Evolutionary conservation across 92 coral and sea anemone species (phyloP), one percentile per base, ranked within the genome.

Genomic region (Chrysogorgia sp.): DNA sequence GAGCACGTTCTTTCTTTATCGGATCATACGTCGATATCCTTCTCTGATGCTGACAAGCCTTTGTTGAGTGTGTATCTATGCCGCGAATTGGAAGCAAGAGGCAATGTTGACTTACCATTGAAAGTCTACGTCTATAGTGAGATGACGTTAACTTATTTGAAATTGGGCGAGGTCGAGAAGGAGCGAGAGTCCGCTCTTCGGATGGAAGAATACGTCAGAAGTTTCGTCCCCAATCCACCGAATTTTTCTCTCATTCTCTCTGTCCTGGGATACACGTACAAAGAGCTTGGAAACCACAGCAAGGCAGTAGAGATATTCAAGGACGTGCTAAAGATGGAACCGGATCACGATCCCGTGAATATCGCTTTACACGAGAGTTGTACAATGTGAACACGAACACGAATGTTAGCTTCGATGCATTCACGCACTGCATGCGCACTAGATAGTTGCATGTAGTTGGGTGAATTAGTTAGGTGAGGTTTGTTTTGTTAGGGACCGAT

Each of bases 31-130:
- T 17, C n/a, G 30, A 49, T 69, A 17, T 69, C 60, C 1, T 47
- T 69, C 20, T 21, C 24, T 13, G 41, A 26, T 26, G 59, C 7
- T 24, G 76, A 69, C 76, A 69, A 69, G 25, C 76, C 76, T 55
- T 26, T 69, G n/a, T 7, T 69, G 19, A 41, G 55, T 26, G 76
- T 22, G 14, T 58, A 69, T 28, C 59, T 69, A n/a, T 20, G 6
- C 15, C 76, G 60, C 48, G 76, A 69, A 69, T 45, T 69, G 13
- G 40, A 47, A 47, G 43, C 55, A 24, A 33, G 60, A 26, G 7
- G 21, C 23, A 17, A 33, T 9, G 15, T 69, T 15, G 19, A 1
- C 10, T 69, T 69, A n/a, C 76, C 59, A 45, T 28, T 69, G 31
- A 69, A 69, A 69, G n/a, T 69, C 20, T 47, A 37, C 0, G 72